Base-by-base conservation (phyloP, 2,888 invertebrate species). In the Minunthozetes semirufus region DNA sequence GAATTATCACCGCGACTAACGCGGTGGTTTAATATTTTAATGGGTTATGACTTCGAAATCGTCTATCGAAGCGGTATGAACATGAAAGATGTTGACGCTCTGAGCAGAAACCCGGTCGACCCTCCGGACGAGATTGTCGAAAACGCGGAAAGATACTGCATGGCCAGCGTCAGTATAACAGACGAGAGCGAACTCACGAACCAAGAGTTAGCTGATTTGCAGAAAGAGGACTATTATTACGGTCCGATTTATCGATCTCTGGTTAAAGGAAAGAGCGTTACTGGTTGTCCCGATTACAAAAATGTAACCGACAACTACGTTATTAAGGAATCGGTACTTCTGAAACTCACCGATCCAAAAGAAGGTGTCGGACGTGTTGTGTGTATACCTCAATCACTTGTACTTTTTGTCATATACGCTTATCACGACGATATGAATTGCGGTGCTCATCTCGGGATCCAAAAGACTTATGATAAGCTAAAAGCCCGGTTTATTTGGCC, bases 341-440 rank as follows among this genome's bases (percentile, higher is more conserved):
- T 27, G 9, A 59, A 33, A n/a, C n/a, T n/a, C n/a, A n/a, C n/a
- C n/a, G n/a, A n/a, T n/a, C 13, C 42, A 42, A 42, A 42, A 2
- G 17, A 27, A 0, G 73, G 33, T 6, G n/a, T 29, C 0, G 61
- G 29, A 9, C 25, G 63, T 1, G 66, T 66, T 19, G 22, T 66
- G 0, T 42, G 42, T 8, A 42, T 79, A 0, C 79, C 80, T 5
- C 8, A 33, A 0, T 48, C 59, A 13, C n/a, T 79, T n/a, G 15
- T 61, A 0, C 27, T 72, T 9, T 72, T 78, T 11, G 63, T 80
- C 0, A 19, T 80, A 11, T 33, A 59, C 15, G 50, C 73, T 22
- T 73, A 74, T 19, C 80, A 79, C 48, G 78, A 79, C 73, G 74
- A 75, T 11, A 74, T 77, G 6, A 56, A 72, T 5, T 38, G 73